Evolutionary conservation across 2,113 vertebrate species (phyloP), one percentile per base, ranked within the genome.

Genomic region (Balaenoptera acutorostrata): DNA sequence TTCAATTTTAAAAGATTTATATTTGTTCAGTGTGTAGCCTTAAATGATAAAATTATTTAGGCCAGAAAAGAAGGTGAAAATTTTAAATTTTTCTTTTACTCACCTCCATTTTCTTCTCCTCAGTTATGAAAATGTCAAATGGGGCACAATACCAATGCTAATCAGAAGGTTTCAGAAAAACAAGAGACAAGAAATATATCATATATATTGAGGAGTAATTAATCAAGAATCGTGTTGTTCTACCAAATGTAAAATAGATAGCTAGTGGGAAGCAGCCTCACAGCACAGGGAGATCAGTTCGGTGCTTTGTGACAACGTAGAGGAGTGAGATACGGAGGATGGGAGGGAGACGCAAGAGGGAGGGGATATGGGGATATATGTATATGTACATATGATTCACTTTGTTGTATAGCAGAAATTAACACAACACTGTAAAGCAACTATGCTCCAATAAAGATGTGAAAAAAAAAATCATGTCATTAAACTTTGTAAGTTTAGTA

Each of bases 1-100:
- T 92, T 94, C 11, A 66, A 93, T 81, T 92, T 95, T 84, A 81
- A 94, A 95, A 59, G 17, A 81, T 36, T 9, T 93, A 6, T 46
- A 52, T 74, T 59, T 80, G 25, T 66, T 93, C 49, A 71, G 4
- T n/a, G 6, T 66, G 17, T 83, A 12, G 6, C 66, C 44, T 95
- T 72, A 88, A 78, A 41, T 6, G 55, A 46, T 72, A 95, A 94
- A 91, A 63, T 82, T 71, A 82, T 31, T 64, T 61, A 41, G 27
- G 27, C 18, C 23, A 94, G 68, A 83, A 97, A 90, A 93, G 6
- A 20, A 69, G 10, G 39, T 61, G 17, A 80, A 41, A 97, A 33
- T 11, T 93, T 36, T 78, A 72, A 11, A 1, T 21, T 52, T 68
- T 92, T 87, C 8, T 36, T 81, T 92, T 44, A 55, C 61, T 97